Evolutionary conservation across 2,113 vertebrate species (phyloP).

Genomic region (Grus americana): DNA sequence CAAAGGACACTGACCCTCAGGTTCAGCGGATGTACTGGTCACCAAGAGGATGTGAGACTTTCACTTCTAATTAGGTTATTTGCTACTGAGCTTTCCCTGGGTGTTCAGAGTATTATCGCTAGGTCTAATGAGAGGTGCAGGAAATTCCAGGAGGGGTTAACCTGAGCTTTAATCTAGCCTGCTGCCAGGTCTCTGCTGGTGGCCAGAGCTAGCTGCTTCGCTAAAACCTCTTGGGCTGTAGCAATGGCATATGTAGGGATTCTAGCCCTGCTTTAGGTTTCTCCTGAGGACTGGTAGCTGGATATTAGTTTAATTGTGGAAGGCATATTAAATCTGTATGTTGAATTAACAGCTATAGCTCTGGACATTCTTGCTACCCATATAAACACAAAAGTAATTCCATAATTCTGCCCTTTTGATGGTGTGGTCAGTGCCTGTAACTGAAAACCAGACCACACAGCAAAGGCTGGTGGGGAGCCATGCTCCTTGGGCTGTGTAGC

Average conservation of each 20-base stretch:
- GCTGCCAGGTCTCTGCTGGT: not conserved
- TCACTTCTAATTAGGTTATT: not conserved
- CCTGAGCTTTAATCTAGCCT: not conserved
- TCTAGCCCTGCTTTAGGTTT: not conserved
- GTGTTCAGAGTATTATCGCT: not conserved
- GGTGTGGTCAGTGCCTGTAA: fast-evolving
- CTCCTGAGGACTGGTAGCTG: not conserved
- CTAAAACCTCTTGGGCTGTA: not conserved
- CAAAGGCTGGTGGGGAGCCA: not conserved
- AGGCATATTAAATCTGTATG: not conserved
- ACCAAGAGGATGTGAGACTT: not conserved
- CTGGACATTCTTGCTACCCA: not conserved
- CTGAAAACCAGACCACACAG: not conserved
- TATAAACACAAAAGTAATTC: not conserved
- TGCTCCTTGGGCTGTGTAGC: not conserved
- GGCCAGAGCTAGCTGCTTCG: not conserved
- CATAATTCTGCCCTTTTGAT: not conserved
- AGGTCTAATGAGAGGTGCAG: not conserved
- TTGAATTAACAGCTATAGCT: not conserved
- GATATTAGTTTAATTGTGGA: not conserved
- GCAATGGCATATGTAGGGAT: not conserved
- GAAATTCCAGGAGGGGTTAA: not conserved
- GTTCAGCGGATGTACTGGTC: not conserved
- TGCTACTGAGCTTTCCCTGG: not conserved
- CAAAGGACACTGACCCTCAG: not conserved